Conservation (phyloP, 2,888 invertebrate genomes). For the Cyclophora albipunctata region DNA sequence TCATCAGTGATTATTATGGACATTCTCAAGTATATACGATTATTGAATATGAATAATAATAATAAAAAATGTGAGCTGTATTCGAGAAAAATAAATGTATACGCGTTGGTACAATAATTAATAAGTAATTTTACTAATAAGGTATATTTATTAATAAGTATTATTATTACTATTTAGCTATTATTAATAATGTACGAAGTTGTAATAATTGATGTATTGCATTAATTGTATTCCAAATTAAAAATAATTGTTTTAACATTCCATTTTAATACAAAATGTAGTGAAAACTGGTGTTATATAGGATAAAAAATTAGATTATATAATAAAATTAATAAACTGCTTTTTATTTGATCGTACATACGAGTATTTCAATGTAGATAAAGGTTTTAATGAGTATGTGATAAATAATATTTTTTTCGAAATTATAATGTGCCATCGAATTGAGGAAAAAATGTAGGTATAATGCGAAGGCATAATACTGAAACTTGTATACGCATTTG, state of each 20-base stretch:
- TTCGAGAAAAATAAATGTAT: conserved; percentile 65
- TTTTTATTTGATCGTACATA: too few species aligned
- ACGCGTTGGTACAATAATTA: conserved; percentile 73
- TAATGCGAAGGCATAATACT: neutral
- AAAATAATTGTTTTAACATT: conserved; percentile 31
- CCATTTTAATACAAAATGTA: conserved; percentile 26
- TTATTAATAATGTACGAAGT: conserved; percentile 35
- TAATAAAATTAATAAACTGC: too few species aligned
- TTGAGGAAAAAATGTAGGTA: too few species aligned
- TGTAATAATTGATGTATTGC: conserved; percentile 47
- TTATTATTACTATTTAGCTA: conserved; percentile 45
- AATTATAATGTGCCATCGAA: too few species aligned
- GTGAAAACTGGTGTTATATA: conserved; percentile 15
- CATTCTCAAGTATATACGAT: conserved; percentile 17
- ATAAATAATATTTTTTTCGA: conserved; percentile 1
- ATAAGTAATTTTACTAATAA: conserved; percentile 39
- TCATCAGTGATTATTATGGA: conserved; percentile 7
- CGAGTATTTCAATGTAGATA: too few species aligned
- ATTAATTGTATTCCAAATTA: conserved; percentile 20
- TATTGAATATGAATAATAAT: conserved; percentile 14
- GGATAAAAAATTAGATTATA: conserved; percentile 5
- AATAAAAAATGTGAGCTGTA: conserved; percentile 55
- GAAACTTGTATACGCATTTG: conserved; percentile 11
- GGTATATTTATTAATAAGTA: conserved; percentile 64
- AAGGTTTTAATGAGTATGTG: conserved; percentile 2